Percentiles rank a stretch among this genome's conserved stretches.
Evolutionary conservation across 2,113 vertebrate species (phyloP).

Genomic region (Kryptolebias marmoratus): DNA sequence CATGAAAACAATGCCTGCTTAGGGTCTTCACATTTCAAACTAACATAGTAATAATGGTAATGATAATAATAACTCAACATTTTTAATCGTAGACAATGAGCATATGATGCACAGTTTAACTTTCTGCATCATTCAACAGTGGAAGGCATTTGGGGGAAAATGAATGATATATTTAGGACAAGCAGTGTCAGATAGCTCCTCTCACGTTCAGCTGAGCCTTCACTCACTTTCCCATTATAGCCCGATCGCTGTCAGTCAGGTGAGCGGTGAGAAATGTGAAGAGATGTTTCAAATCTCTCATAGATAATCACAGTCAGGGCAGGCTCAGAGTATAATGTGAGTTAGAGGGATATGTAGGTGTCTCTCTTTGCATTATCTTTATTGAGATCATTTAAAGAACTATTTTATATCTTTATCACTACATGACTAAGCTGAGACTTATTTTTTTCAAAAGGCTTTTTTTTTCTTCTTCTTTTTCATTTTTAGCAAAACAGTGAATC

Average conservation of each 20-base stretch:
- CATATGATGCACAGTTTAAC: no score
- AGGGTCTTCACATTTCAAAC: not conserved
- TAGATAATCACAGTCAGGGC: conserved; percentile 49
- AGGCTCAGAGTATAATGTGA: not conserved
- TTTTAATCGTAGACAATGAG: no score
- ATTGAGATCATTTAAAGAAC: no score
- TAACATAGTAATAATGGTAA: not conserved
- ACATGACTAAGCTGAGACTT: no score
- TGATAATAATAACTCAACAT: no score
- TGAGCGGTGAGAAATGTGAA: conserved; percentile 48
- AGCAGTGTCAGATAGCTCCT: conserved; percentile 37
- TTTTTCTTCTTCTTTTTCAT: not conserved
- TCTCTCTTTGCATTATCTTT: not conserved
- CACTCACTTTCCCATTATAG: conserved; percentile 34
- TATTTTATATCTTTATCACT: no score
- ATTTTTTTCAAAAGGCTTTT: no score
- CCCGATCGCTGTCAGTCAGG: conserved; percentile 57
- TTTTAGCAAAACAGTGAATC: conserved; percentile 19
- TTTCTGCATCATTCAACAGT: conserved; percentile 1
- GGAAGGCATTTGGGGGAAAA: conserved; percentile 12
- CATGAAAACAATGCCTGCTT: no score
- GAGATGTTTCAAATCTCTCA: conserved; percentile 29
- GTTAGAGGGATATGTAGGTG: not conserved
- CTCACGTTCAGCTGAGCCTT: conserved; percentile 33
- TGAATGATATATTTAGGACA: conserved; percentile 52